Conservation (phyloP, 2,797 vertebrate species). For the Sphenopsis melanotis region DNA sequence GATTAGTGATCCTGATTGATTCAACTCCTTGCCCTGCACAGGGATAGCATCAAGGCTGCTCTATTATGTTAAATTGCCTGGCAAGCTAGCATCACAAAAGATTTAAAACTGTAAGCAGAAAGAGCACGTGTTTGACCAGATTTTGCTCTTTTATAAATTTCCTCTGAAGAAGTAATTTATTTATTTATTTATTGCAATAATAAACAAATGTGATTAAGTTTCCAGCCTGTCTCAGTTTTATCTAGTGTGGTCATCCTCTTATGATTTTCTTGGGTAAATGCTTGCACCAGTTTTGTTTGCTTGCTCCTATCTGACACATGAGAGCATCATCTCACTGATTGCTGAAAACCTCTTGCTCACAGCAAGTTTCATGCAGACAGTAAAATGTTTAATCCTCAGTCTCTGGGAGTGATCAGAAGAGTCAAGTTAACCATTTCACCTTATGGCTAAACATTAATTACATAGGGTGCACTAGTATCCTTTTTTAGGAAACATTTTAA, state of each 20-base stretch:
- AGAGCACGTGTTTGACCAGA: not conserved
- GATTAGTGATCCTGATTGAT: conserved; percentile 34
- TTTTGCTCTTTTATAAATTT: not conserved
- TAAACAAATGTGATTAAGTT: not conserved
- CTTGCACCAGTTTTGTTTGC: not conserved
- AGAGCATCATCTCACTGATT: not conserved
- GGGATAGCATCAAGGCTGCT: not conserved
- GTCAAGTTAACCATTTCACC: not conserved
- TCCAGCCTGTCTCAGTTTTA: not conserved
- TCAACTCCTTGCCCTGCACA: conserved; percentile 15
- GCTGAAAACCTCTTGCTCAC: not conserved
- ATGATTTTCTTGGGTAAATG: not conserved
- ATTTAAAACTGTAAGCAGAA: not conserved
- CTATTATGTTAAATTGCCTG: not conserved
- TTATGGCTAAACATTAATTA: not conserved
- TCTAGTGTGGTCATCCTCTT: not conserved
- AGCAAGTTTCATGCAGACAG: accelerated
- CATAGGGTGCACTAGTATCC: not conserved
- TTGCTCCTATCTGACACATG: not conserved
- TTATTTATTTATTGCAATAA: not conserved
- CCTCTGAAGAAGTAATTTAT: not conserved
- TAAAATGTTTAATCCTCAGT: not conserved
- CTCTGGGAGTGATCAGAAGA: not conserved
- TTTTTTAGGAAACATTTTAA: not conserved
- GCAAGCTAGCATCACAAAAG: not conserved